Percentiles rank a stretch among this genome's conserved stretches.
phyloP scores from a whole-genome alignment of 2,888 invertebrate species.

The Yponomeuta plumbellus region DNA sequence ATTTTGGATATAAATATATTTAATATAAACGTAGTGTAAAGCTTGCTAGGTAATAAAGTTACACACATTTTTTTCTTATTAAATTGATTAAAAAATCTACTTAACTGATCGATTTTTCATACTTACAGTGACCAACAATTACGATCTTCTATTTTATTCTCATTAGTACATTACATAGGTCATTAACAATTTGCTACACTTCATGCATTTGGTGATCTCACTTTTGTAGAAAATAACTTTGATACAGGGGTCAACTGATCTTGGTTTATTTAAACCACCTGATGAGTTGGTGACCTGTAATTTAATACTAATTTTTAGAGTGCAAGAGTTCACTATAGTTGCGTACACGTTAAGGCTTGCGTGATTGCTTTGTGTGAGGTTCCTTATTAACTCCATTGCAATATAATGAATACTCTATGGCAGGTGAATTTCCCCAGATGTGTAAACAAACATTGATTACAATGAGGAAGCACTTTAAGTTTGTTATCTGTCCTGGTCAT shows the following conservation, averaged over 20 bases:
- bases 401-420: too few relatives aligned
- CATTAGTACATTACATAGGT: not conserved
- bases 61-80: too few relatives aligned
- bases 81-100: not conserved
- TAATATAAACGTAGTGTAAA: too few relatives aligned
- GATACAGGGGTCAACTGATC: not conserved
- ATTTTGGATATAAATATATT: too few relatives aligned
- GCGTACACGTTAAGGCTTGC: not conserved
- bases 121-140: not conserved
- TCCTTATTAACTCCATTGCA: not conserved
- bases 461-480: not conserved
- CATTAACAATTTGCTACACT: not conserved
- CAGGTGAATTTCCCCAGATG: not conserved
- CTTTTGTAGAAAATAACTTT: not conserved
- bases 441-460: not conserved
- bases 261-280: not conserved
- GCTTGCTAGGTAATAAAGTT: too few relatives aligned
- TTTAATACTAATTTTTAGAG: not conserved
- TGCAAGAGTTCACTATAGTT: not conserved
- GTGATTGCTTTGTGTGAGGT: not conserved
- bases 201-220: not conserved
- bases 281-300: not conserved
- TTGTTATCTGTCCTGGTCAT: too few relatives aligned
- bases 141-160: not conserved
- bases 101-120: not conserved